phyloP scores from a whole-genome alignment of 2,797 vertebrate species.

The Poeciliopsis paucimaculata region DNA sequence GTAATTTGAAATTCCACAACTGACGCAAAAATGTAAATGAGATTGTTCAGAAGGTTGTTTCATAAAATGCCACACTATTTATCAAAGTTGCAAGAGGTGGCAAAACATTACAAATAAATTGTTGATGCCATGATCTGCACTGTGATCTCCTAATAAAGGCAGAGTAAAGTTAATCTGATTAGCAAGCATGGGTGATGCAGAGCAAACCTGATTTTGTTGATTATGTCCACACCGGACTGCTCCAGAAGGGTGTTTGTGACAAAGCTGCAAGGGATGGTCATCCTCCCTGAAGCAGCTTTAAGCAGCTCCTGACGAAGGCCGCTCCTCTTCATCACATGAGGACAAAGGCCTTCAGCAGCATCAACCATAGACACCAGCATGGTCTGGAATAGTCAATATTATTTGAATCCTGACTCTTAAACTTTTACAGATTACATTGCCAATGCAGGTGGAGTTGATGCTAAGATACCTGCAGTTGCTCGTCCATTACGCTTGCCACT shows the following conservation, averaged over 20 bases:
- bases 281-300: conserved; percentile 83
- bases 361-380: conserved; percentile 93
- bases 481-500: conserved; percentile 89
- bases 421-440: neutral
- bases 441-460: neutral
- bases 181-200: too few relatives aligned
- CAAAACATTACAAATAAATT: neutral
- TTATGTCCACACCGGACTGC: conserved; percentile 93
- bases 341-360: conserved; percentile 89
- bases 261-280: conserved; percentile 88
- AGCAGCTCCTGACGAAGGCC: conserved; percentile 87
- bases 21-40: neutral
- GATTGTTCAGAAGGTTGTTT: neutral
- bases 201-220: conserved; percentile 93
- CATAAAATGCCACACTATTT: neutral
- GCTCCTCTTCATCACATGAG: conserved; percentile 89
- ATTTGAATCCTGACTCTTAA: neutral
- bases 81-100: neutral
- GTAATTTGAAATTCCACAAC: neutral
- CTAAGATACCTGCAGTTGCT: conserved; percentile 90
- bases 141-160: neutral
- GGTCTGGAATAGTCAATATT: conserved; percentile 61
- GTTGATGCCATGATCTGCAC: neutral
- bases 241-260: conserved; percentile 91
- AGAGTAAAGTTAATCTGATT: neutral